Evolutionary conservation across 2,797 vertebrate species (phyloP).

Genomic region (Sphenodon punctatus): DNA sequence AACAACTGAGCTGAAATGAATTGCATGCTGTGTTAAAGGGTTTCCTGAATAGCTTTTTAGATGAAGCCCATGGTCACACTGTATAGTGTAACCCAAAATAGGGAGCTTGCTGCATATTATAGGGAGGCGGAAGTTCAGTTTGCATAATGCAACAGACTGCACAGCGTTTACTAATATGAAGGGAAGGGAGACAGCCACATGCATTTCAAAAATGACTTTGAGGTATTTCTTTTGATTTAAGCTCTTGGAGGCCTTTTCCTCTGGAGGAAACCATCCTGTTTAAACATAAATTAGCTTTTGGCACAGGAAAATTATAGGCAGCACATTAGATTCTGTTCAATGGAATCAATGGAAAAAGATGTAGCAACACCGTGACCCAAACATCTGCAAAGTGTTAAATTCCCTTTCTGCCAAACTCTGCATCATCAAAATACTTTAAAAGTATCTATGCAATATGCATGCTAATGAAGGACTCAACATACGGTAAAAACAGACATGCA

Average conservation of each 20-base stretch:
- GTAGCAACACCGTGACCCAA: background rate
- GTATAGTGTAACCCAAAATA: background rate
- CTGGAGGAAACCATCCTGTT: background rate
- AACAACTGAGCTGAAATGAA: conserved; percentile 12
- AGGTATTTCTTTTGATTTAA: background rate
- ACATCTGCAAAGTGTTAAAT: background rate
- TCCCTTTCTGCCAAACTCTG: background rate
- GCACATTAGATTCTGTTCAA: conserved; percentile 1
- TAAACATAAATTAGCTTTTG: background rate
- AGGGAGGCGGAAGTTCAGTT: conserved; percentile 9
- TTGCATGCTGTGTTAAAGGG: conserved; percentile 2
- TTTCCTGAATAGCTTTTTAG: conserved; percentile 49
- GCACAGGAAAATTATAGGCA: conserved; percentile 14
- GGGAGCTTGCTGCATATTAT: conserved; percentile 17
- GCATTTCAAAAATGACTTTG: conserved; percentile 20
- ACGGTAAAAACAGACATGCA: too few relatives aligned
- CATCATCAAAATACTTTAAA: background rate
- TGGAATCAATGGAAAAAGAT: conserved; percentile 1
- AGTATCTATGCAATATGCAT: too few relatives aligned
- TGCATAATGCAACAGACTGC: conserved; percentile 56
- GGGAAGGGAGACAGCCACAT: background rate
- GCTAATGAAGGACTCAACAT: too few relatives aligned
- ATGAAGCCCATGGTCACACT: conserved; percentile 18
- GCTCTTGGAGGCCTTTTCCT: background rate
- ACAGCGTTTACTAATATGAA: conserved; percentile 2